These are phyloP conservation scores for Dasypolia templi DNA, from an alignment of 2,888 invertebrate genomes.

Conservation along the genomic window DNA sequence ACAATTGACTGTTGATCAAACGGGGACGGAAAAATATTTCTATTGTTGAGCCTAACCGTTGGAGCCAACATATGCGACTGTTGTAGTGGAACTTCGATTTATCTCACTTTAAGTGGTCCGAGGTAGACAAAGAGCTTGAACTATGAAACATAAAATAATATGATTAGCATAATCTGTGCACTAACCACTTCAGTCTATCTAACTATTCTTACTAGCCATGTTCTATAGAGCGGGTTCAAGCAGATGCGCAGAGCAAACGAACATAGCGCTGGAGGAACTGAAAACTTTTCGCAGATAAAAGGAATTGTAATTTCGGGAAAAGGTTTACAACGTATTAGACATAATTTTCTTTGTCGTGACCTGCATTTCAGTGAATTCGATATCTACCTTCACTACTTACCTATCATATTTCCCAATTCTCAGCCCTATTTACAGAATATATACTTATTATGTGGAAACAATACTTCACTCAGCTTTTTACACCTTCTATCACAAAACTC, in stretches of 20 bases:
- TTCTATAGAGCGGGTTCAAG: slow-evolving; percentile 23
- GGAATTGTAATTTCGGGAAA: neutral
- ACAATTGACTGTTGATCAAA: neutral
- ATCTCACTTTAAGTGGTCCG: neutral
- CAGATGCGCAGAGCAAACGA: slow-evolving; percentile 2
- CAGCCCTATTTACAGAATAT: neutral
- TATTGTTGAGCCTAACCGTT: neutral
- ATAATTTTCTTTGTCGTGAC: neutral
- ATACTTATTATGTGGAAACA: neutral
- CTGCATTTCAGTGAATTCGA: neutral
- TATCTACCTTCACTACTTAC: neutral
- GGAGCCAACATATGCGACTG: neutral
- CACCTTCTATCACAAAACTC: neutral
- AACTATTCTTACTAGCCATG: slow-evolving; percentile 11
- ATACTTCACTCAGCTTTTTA: neutral
- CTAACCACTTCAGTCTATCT: slow-evolving; percentile 48
- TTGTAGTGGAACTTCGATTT: slow-evolving; percentile 4
- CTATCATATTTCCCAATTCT: neutral
- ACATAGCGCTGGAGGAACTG: neutral
- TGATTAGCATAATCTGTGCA: slow-evolving; percentile 60
- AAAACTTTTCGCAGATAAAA: neutral
- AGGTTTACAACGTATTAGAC: too few relatives aligned
- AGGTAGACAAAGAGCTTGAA: slow-evolving; percentile 45
- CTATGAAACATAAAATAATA: slow-evolving; percentile 59
- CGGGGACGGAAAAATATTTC: neutral